Evolutionary conservation across 2,797 vertebrate species (phyloP).

Genomic region (Chelmon rostratus): DNA sequence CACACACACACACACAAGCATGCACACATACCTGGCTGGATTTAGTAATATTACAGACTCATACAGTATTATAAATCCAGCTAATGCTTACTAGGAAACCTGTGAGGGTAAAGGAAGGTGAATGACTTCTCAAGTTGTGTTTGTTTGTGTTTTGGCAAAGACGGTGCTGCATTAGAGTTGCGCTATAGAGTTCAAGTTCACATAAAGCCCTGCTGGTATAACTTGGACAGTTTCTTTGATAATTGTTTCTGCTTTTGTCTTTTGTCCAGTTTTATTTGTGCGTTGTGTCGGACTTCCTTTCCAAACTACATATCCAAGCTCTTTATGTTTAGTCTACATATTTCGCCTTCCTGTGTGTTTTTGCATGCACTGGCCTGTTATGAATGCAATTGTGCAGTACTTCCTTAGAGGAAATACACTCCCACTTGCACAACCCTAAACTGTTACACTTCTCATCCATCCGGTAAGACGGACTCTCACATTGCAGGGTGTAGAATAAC

Average conservation of each 20-base stretch:
- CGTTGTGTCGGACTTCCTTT: conserved; percentile 39
- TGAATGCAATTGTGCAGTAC: conserved; percentile 52
- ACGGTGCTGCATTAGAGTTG: not conserved
- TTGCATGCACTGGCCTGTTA: conserved; percentile 40
- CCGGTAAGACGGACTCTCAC: conserved; percentile 58
- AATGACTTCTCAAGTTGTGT: conserved; percentile 8
- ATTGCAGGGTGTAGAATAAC: conserved; percentile 52
- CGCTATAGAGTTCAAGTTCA: not conserved
- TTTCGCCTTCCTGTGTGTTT: conserved; percentile 49
- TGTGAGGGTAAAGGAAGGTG: conserved; percentile 34
- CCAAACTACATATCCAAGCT: conserved; percentile 18
- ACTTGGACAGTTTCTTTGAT: conserved; percentile 18
- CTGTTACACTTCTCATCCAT: conserved; percentile 68
- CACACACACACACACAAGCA: conserved; percentile 19
- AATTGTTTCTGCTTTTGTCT: conserved; percentile 6
- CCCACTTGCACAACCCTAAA: conserved; percentile 59
- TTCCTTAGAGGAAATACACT: conserved; percentile 71
- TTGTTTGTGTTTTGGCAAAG: conserved; percentile 6
- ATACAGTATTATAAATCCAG: conserved; percentile 44
- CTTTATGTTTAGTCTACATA: conserved; percentile 63
- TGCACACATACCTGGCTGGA: conserved; percentile 52
- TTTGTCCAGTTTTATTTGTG: conserved; percentile 23
- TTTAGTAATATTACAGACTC: conserved; percentile 63
- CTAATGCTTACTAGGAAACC: conserved; percentile 35
- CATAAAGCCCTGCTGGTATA: not conserved